phyloP scores from a whole-genome alignment of 2,888 invertebrate genomes.

The Lithophane semibrunnea region DNA sequence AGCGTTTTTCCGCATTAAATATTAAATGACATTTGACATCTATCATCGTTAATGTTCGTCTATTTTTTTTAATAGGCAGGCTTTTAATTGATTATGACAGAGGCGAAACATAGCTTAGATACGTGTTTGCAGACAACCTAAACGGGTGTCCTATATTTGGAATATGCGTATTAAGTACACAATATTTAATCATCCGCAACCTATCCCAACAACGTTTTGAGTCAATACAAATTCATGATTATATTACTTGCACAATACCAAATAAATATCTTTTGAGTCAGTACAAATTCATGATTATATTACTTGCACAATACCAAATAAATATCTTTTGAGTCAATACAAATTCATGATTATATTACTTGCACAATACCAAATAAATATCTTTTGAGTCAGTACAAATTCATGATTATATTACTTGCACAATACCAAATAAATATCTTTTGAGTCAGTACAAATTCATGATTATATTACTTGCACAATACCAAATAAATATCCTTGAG shows the following conservation, averaged over 20 bases:
- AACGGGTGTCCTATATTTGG: background rate
- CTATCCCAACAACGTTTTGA: slow-evolving; percentile 19
- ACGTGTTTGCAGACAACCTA: background rate
- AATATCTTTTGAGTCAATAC: background rate
- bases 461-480: too few species aligned
- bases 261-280: too few species aligned
- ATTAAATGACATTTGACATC: background rate
- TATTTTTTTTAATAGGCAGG: background rate
- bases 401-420: too few species aligned
- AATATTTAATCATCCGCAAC: background rate
- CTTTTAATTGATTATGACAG: background rate
- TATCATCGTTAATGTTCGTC: background rate
- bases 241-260: too few species aligned
- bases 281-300: too few species aligned
- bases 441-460: too few species aligned
- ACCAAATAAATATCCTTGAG: background rate
- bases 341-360: too few species aligned
- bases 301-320: too few species aligned
- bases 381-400: too few species aligned
- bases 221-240: too few species aligned
- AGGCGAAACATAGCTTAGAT: background rate
- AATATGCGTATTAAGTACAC: too few species aligned
- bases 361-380: background rate
- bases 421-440: background rate
- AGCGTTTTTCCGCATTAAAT: slow-evolving; percentile 6